These are phyloP conservation scores for Triops cancriformis DNA, from an alignment of 1,140 invertebrate genomes.

Conservation along the genomic window DNA sequence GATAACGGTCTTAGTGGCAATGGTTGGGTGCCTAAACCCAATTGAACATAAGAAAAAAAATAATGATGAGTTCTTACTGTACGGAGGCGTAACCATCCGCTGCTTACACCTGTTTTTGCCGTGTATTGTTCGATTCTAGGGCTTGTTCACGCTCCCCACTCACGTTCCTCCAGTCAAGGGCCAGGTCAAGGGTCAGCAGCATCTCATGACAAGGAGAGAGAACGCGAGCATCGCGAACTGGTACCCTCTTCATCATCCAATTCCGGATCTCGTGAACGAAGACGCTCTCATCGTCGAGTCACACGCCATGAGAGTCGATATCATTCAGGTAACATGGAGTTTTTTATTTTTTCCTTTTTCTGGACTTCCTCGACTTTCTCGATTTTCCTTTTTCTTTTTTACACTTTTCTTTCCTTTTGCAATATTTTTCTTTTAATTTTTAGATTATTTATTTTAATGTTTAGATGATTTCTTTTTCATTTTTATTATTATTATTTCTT, in stretches of 20 bases:
- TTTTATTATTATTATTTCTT: too few relatives aligned
- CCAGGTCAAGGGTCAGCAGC: conserved; percentile 5
- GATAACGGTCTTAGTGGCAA: not conserved
- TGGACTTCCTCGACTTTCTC: too few relatives aligned
- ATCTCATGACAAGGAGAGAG: not conserved
- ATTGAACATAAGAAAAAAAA: not conserved
- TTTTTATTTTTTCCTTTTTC: conserved; percentile 19
- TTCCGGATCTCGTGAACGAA: conserved; percentile 31
- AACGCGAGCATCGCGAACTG: not conserved
- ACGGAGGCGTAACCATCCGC: not conserved
- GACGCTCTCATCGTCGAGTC: conserved; percentile 74
- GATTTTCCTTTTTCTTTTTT: too few relatives aligned
- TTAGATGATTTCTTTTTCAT: too few relatives aligned
- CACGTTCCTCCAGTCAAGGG: conserved; percentile 2
- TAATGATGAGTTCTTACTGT: not conserved
- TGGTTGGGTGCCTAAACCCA: not conserved
- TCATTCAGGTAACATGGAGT: conserved; percentile 72
- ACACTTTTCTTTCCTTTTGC: too few relatives aligned
- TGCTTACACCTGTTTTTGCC: not conserved
- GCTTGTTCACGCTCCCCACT: not conserved
- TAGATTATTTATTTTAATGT: too few relatives aligned
- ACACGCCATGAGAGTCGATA: conserved; percentile 91
- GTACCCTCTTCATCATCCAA: not conserved
- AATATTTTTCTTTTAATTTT: too few relatives aligned
- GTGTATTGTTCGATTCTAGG: not conserved